Base-by-base conservation (phyloP, 2,797 vertebrate genomes). In the Sebastes steindachneri region DNA sequence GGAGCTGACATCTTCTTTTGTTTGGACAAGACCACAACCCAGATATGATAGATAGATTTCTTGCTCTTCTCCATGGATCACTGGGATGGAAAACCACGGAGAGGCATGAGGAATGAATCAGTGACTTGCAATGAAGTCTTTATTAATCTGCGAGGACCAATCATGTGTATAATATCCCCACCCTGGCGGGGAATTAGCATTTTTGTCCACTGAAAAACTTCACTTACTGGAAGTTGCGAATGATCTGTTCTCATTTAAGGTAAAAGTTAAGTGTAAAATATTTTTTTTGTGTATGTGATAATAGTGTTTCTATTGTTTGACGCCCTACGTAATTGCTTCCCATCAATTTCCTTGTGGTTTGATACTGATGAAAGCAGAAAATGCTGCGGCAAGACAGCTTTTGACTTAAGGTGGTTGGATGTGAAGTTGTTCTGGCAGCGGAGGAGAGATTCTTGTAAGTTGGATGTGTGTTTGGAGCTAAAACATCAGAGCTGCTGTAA, bases 141-240 rank as follows among this genome's bases (percentile, higher is more conserved):
- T 85, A 88, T 87, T 88, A 89, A 89, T 87, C 77, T 74, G 59
- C n/a, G 0, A 1, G 11, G 83, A 79, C 75, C 83, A 68, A 80
- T 91, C 77, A 75, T 79, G 80, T 84, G 72, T 82, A 68, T 86
- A 90, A 80, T 76, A 85, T 86, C 76, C 31, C 17, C n/a, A 28
- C n/a, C n/a, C 83, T 90, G 92, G 88, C 90, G 90, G 33, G 1
- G 55, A 81, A 79, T 65, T 45, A 55, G 55, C 74, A 77, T 92
- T 85, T 91, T 85, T 88, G 33, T 79, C 51, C 79, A 48, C 77
- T 82, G 66, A 86, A 89, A 80, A 80, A 73, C 45, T 57, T 74
- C 55, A 74, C 80, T 93, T 93, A 86, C 91, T 90, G 91, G 94
- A 92, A 92, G 51, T 77, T 81, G 73, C 14, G 37, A 76, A 78